Conservation (phyloP, 2,888 invertebrate genomes). For the Athrips mouffetella region DNA sequence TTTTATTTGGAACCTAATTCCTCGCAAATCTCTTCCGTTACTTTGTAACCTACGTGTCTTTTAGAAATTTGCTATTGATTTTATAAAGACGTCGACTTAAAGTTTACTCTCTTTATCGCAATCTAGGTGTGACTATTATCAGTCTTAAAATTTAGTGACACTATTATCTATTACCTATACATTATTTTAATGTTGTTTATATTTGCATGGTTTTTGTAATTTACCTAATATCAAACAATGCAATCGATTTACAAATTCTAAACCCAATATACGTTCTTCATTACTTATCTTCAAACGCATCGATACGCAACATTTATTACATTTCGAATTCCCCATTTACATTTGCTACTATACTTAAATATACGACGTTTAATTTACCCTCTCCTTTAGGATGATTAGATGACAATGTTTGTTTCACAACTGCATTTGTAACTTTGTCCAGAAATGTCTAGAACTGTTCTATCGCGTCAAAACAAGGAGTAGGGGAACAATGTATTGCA, state of each 20-base stretch:
- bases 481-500: constrained; percentile 70
- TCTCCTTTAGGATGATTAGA: background rate
- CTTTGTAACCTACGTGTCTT: too few relatives aligned
- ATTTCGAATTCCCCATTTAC: constrained; percentile 41
- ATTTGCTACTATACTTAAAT: constrained; percentile 14
- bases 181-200: too few relatives aligned
- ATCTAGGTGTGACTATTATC: too few relatives aligned
- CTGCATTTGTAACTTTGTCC: constrained; percentile 39
- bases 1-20: too few relatives aligned
- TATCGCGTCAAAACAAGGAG: constrained; percentile 76
- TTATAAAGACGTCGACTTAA: too few relatives aligned
- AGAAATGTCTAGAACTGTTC: constrained; percentile 62
- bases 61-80: too few relatives aligned
- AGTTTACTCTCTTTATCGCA: too few relatives aligned
- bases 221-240: too few relatives aligned
- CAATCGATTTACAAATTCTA: constrained; percentile 52
- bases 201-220: too few relatives aligned
- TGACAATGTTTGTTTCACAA: background rate
- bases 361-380: background rate
- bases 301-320: constrained; percentile 77
- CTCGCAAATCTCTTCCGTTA: too few relatives aligned
- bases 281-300: constrained; percentile 77
- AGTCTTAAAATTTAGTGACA: too few relatives aligned
- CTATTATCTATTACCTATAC: too few relatives aligned
- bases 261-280: constrained; percentile 68